Conservation (phyloP, 1,140 invertebrate species). For the Magallana ariakensis region DNA sequence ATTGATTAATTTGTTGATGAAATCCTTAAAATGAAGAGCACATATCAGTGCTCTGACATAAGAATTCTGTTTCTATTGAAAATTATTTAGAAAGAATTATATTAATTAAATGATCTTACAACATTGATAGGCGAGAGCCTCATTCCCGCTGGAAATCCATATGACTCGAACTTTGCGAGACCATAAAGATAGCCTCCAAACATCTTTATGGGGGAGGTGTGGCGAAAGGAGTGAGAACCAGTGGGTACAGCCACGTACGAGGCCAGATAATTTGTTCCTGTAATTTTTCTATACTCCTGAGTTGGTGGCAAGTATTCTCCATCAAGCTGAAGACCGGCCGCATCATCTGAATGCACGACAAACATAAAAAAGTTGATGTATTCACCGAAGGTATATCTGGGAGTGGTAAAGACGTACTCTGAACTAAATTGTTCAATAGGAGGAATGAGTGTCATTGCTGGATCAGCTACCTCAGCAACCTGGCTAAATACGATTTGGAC, state of each 20-base stretch:
- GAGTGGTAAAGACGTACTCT: slow-evolving; percentile 55
- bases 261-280: slow-evolving; percentile 64
- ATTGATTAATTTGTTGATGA: no score
- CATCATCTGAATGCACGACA: slow-evolving; percentile 7
- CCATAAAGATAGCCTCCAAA: slow-evolving; percentile 63
- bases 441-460: slow-evolving; percentile 54
- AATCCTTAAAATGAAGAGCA: no score
- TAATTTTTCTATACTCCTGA: slow-evolving; percentile 49
- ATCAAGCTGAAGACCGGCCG: slow-evolving; percentile 4
- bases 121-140: slow-evolving; percentile 59
- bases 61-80: no score
- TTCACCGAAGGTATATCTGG: slow-evolving; percentile 41
- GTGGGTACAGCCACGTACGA: slow-evolving; percentile 44
- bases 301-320: slow-evolving; percentile 22
- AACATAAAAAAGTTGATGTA: slow-evolving; percentile 50
- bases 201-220: slow-evolving; percentile 56
- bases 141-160: slow-evolving; percentile 61
- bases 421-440: slow-evolving; percentile 53
- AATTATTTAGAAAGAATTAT: no score
- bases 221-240: slow-evolving; percentile 62
- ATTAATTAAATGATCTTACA: slow-evolving; percentile 26
- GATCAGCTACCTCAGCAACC: slow-evolving; percentile 46
- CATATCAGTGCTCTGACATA: no score
- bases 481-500: slow-evolving; percentile 44
- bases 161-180: slow-evolving; percentile 57